Base-by-base conservation (phyloP, 1,140 invertebrate genomes). In the Adoxophyes honmai region DNA sequence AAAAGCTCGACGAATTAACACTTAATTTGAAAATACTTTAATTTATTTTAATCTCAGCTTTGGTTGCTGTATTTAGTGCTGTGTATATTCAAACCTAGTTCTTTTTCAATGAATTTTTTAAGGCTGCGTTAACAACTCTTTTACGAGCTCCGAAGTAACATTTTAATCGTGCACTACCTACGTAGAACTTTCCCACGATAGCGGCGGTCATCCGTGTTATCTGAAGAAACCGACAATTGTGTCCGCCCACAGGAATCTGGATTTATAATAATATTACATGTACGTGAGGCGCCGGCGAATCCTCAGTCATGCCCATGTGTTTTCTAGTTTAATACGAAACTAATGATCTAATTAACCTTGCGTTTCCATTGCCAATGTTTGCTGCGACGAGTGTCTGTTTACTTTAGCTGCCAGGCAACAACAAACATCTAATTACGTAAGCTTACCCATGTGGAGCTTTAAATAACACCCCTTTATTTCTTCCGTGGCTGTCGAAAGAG, bases 191-290 rank as follows among this genome's bases (percentile, higher is more conserved):
- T 72, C 55, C 55, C 59, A 64, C 52, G 66, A 64, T 66, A 66
- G 37, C 35, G 59, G 57, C 57, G 62, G 67, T 68, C 72, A 70
- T 66, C 58, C 64, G 55, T 67, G 67, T 67, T 66, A 68, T 73
- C 68, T 61, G 62, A 65, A 60, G 52, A 55, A 51, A 66, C 66
- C 64, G 64, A 70, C 68, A 69, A 71, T 73, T 59, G 70, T 59
- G 63, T 55, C 64, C 70, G 59, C 75, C 75, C 59, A 76, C 75
- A 58, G 66, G 63, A 67, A 51, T 37, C 62, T 54, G 63, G 68
- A 76, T 81, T 74, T 75, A 76, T 76, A 68, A 14, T 35, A 21
- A 8, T 13, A 42, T 28, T 13, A 18, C 33, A 16, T 34, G 6
- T 61, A 60, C 63, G 55, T 67, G 55, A 60, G 65, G 52, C 62